Evolutionary conservation across 1,140 invertebrate species (phyloP).

Genomic region (Artemia franciscana): DNA sequence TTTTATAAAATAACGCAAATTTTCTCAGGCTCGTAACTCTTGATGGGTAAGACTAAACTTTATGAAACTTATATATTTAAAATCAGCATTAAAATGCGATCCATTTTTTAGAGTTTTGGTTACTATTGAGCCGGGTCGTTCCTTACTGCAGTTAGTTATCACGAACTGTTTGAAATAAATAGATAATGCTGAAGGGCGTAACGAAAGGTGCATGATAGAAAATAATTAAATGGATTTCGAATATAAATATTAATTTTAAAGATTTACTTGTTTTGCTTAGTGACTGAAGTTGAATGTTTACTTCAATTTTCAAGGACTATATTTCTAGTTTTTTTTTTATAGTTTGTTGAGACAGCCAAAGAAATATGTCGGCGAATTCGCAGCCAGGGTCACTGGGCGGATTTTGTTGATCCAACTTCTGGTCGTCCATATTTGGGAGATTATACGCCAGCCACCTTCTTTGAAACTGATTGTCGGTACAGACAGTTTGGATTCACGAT

Average conservation of each 20-base stretch:
- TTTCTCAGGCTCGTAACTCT: no score
- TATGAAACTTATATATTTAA: no score
- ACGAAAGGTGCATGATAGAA: neutral
- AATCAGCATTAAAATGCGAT: no score
- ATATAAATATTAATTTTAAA: slow-evolving; percentile 10
- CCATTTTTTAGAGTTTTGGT: no score
- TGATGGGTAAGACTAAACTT: no score
- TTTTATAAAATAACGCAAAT: no score
- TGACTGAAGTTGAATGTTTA: slow-evolving; percentile 15
- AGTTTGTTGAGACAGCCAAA: slow-evolving; percentile 27
- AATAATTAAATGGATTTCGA: neutral
- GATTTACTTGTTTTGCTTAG: slow-evolving; percentile 8
- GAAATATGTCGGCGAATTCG: slow-evolving; percentile 26
- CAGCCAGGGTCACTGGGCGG: slow-evolving; percentile 42
- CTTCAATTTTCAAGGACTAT: neutral
- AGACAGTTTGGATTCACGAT: slow-evolving; percentile 47
- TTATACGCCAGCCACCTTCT: slow-evolving; percentile 34
- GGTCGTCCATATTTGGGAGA: slow-evolving; percentile 37
- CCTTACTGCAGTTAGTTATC: no score
- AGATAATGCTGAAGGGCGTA: no score
- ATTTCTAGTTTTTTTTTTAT: slow-evolving; percentile 12
- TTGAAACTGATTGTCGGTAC: slow-evolving; percentile 48
- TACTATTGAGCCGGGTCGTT: no score
- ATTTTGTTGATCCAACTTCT: slow-evolving; percentile 56
- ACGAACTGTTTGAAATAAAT: no score